Base-by-base conservation (phyloP, 2,113 vertebrate species). In the Gymnorhina tibicen region DNA sequence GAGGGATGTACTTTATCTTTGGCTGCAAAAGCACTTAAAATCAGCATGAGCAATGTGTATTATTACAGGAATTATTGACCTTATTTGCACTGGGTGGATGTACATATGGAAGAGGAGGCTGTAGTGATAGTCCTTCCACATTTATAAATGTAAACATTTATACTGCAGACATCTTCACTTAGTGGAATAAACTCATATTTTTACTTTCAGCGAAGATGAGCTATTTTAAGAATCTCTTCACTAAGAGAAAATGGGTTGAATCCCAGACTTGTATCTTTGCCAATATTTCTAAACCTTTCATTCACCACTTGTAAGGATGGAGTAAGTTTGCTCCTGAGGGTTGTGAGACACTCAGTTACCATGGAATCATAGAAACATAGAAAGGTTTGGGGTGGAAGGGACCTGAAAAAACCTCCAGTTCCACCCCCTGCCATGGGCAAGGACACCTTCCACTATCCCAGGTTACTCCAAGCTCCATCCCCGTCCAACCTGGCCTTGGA, bases 111-210 rank as follows among this genome's bases (percentile, higher is more conserved):
- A 86, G 73, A 94, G 69, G 68, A 93, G 64, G 49, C 79, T 95
- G 79, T 46, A 41, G 84, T 92, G 91, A 87, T 92, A 96, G 80
- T 75, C 86, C 44, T 60, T 89, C 73, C 76, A 63, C 87, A 56
- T 87, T 91, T 88, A 63, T 37, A 66, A 7, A 32, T 35, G 83
- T 83, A 93, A 96, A 96, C 91, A 95, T 95, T 96, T 93, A 95
- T n/a, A 63, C 47, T 84, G 63, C 23, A 88, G 92, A 80, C 50
- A 72, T 83, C 68, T 74, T 92, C 76, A 41, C 68, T 91, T n/a
- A 14, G 73, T 52, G 56, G 47, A 91, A 78, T 44, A 70, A 92
- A 72, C 20, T 35, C 66, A 33, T 23, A 69, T 66, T 86, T 86
- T 70, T n/a, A 41, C 46, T 93, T 91, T 59, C 47, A 55, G 21